Conservation (phyloP, 2,888 invertebrate genomes). For the Dynastes maya region DNA sequence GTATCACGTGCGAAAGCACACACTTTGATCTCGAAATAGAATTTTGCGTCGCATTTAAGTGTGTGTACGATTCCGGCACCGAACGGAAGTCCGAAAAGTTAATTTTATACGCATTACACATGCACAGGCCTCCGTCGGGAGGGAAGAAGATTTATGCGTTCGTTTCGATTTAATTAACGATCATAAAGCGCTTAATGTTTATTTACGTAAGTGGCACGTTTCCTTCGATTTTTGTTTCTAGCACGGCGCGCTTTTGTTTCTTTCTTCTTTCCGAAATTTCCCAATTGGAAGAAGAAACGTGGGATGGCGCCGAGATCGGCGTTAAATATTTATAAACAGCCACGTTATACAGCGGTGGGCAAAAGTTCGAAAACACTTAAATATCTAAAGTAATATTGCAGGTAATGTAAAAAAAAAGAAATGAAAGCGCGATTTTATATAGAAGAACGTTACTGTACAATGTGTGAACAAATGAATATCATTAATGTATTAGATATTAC, state of each 20-base stretch:
- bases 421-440: too few species aligned
- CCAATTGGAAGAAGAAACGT: not conserved
- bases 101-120: constrained; percentile 10
- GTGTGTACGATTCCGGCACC: constrained; percentile 2
- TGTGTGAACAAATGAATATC: too few species aligned
- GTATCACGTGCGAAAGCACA: constrained; percentile 1
- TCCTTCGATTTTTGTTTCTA: constrained; percentile 11
- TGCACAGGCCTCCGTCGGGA: not conserved
- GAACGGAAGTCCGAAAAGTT: constrained; percentile 9
- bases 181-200: constrained; percentile 15
- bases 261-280: not conserved
- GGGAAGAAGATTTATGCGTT: constrained; percentile 10
- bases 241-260: constrained; percentile 2
- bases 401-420: too few species aligned
- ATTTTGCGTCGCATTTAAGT: constrained; percentile 11
- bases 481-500: too few species aligned
- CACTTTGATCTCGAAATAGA: constrained; percentile 16
- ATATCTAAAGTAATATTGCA: too few species aligned
- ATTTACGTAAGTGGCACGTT: constrained; percentile 16
- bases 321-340: constrained; percentile 14
- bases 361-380: too few species aligned
- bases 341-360: not conserved
- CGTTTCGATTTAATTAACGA: constrained; percentile 17
- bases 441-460: too few species aligned
- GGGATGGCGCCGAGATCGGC: constrained; percentile 6